A percentile compares a stretch with the other conserved stretches of the same genome.
phyloP scores from a whole-genome alignment of 1,140 invertebrate genomes.

The Brachionus rotundiformis region DNA sequence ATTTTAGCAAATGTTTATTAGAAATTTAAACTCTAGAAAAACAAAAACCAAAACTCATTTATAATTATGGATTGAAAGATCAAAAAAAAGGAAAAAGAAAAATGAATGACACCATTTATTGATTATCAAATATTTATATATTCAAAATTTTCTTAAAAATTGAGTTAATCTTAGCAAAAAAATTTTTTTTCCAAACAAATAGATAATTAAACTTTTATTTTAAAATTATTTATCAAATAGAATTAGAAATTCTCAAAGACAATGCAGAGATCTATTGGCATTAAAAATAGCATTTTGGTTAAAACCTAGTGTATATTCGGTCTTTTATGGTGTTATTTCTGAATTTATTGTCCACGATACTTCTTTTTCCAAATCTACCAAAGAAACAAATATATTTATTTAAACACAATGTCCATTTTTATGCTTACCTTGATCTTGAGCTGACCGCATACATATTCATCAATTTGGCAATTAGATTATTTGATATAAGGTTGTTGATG shows the following conservation, averaged over 20 bases:
- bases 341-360: background rate
- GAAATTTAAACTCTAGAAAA: too few species aligned
- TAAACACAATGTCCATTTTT: too few species aligned
- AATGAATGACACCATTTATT: too few species aligned
- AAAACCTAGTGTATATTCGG: background rate
- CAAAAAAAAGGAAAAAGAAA: too few species aligned
- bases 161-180: background rate
- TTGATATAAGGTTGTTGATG: background rate
- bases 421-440: conserved; percentile 16
- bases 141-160: too few species aligned
- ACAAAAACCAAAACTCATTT: too few species aligned
- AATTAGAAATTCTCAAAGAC: background rate
- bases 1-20: too few species aligned
- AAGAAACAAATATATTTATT: too few species aligned
- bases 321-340: background rate
- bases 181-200: background rate
- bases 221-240: background rate
- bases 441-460: background rate
- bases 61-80: too few species aligned
- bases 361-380: conserved; percentile 13
- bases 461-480: conserved; percentile 24
- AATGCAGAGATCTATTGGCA: background rate
- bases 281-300: background rate
- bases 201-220: background rate
- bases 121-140: too few species aligned